phyloP scores from a whole-genome alignment of 2,797 vertebrate genomes.

The Neosalanx taihuensis region DNA sequence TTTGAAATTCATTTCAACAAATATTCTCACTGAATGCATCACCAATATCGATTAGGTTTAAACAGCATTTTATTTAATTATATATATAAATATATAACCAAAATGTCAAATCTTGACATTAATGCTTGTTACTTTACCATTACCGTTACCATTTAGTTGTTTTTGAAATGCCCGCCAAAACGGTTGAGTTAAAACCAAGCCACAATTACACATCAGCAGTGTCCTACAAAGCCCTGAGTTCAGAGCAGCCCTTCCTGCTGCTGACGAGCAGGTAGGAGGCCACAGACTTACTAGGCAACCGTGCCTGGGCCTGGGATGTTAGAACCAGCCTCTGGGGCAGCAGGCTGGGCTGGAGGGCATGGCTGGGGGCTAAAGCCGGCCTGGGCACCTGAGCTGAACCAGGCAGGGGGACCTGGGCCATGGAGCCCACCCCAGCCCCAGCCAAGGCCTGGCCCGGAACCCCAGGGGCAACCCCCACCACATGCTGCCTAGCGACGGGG shows the following conservation, averaged over 20 bases:
- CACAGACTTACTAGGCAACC: slow-evolving; percentile 99
- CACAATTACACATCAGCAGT: slow-evolving; percentile 69
- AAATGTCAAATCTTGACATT: neutral
- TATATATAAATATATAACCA: neutral
- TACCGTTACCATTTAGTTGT: neutral
- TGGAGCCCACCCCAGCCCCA: slow-evolving; percentile 69
- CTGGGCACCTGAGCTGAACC: slow-evolving; percentile 65
- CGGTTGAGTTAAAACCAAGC: slow-evolving; percentile 17
- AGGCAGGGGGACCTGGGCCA: slow-evolving; percentile 74
- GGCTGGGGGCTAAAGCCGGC: slow-evolving; percentile 77
- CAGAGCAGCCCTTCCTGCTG: slow-evolving; percentile 58
- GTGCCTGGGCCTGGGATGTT: slow-evolving; percentile 97
- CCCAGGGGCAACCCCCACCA: slow-evolving; percentile 69
- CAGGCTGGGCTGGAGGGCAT: slow-evolving; percentile 86
- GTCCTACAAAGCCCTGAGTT: slow-evolving; percentile 58
- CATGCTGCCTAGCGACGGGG: slow-evolving; percentile 78
- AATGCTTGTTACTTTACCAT: neutral
- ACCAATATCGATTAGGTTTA: neutral
- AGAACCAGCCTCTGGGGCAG: slow-evolving; percentile 96
- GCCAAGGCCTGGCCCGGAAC: slow-evolving; percentile 79
- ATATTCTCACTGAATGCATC: neutral
- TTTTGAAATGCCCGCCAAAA: neutral
- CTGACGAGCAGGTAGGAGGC: slow-evolving; percentile 75
- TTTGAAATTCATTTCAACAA: neutral
- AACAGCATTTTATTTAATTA: neutral